phyloP scores from a whole-genome alignment of 2,113 vertebrate genomes.

The Loxodonta africana region DNA sequence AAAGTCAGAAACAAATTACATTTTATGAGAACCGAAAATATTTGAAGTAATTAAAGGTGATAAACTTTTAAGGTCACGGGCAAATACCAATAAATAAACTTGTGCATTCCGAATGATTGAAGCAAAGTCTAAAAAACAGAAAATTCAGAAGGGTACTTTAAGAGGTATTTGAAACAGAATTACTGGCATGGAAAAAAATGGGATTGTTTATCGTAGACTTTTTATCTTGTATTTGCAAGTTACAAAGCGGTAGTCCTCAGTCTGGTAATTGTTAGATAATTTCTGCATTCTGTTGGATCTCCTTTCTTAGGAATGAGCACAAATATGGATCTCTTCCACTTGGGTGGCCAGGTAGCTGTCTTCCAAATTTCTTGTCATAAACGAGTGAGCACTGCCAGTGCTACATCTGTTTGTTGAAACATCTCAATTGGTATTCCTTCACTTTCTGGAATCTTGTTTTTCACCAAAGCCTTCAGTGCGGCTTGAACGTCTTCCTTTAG shows the following conservation, averaged over 20 bases:
- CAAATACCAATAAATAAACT: conserved; percentile 17
- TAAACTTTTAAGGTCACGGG: not conserved
- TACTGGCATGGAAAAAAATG: conserved; percentile 21
- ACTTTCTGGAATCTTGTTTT: no score
- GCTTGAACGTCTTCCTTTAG: no score
- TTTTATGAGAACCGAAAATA: not conserved
- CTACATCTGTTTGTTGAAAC: no score
- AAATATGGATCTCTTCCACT: no score
- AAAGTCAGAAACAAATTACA: conserved; percentile 3
- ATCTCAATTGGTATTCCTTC: no score
- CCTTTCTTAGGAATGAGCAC: no score
- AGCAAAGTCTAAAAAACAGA: conserved; percentile 22
- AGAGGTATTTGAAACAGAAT: conserved; percentile 56
- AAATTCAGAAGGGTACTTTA: conserved; percentile 41
- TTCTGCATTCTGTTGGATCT: no score
- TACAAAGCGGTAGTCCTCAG: conserved; percentile 59
- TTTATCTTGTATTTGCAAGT: conserved; percentile 72
- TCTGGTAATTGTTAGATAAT: no score
- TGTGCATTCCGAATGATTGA: conserved; percentile 30
- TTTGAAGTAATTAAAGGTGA: conserved; percentile 17
- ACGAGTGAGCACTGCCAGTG: no score
- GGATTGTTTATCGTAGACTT: conserved; percentile 5
- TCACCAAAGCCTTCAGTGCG: no score
- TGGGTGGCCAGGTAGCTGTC: no score
- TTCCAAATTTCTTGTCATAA: no score